phyloP scores from a whole-genome alignment of 2,888 invertebrate species.

The Stictocephala bisonia region DNA sequence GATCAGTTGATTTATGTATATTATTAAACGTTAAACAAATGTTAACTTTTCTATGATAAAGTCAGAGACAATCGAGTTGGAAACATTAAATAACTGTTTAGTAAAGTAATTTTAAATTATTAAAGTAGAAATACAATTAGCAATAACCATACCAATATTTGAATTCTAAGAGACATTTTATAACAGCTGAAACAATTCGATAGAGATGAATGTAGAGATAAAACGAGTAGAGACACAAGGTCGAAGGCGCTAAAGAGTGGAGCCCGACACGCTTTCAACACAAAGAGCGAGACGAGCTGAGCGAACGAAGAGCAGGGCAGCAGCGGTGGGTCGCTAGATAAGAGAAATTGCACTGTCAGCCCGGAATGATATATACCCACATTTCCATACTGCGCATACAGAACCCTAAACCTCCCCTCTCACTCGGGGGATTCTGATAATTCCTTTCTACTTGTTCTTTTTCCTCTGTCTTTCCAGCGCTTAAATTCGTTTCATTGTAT shows the following conservation, averaged over 20 bases:
- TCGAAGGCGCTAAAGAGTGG: background rate
- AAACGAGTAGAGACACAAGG: no score
- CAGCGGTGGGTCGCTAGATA: slow-evolving; percentile 51
- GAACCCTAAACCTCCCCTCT: slow-evolving; percentile 36
- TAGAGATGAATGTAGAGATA: no score
- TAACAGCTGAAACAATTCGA: no score
- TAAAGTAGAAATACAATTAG: no score
- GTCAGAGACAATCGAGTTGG: no score
- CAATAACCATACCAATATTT: no score
- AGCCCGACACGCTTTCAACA: slow-evolving; percentile 25
- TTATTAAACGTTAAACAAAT: no score
- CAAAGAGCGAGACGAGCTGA: slow-evolving; percentile 6
- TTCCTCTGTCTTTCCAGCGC: slow-evolving; percentile 43
- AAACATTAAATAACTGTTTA: no score
- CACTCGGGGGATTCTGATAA: slow-evolving; percentile 46
- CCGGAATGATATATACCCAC: slow-evolving; percentile 91
- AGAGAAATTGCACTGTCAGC: slow-evolving; percentile 86
- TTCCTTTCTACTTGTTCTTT: slow-evolving; percentile 44
- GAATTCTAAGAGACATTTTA: no score
- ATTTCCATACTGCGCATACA: slow-evolving; percentile 75
- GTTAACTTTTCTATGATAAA: no score
- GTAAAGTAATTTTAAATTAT: no score
- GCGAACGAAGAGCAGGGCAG: slow-evolving; percentile 5
- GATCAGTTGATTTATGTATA: no score
- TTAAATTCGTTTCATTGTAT: slow-evolving; percentile 42